phyloP scores from a whole-genome alignment of 64 coral and sea anemone species.

The Pocillopora verrucosa region DNA sequence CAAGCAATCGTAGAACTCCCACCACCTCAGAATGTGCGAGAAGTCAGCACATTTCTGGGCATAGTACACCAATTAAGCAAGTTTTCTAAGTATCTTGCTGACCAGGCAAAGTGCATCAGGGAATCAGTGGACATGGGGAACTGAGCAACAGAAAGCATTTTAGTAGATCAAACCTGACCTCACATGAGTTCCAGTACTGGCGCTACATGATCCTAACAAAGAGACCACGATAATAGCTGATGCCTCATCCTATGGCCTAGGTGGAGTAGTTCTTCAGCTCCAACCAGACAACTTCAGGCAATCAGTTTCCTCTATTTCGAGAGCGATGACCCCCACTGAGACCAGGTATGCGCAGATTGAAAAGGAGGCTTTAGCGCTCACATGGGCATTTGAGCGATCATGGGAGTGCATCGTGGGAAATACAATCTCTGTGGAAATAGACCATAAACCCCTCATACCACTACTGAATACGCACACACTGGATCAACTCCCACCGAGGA shows the following conservation, averaged over 20 bases:
- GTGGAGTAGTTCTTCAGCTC: background rate
- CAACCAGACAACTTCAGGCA: background rate
- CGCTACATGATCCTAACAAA: background rate
- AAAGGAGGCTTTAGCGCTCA: slow-evolving; percentile 6
- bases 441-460: background rate
- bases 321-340: slow-evolving; percentile 13
- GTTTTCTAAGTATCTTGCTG: background rate
- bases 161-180: slow-evolving; percentile 1
- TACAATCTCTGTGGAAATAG: background rate
- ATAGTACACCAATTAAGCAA: background rate
- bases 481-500: slow-evolving; percentile 13
- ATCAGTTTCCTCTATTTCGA: background rate
- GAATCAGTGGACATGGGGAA: too few relatives aligned
- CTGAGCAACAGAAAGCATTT: too few relatives aligned
- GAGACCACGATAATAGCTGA: background rate
- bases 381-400: background rate
- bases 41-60: background rate
- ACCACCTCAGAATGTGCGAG: background rate
- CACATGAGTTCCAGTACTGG: slow-evolving; percentile 12
- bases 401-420: slow-evolving; percentile 1
- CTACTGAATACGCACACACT: background rate
- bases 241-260: slow-evolving; percentile 1
- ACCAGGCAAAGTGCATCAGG: slow-evolving; percentile 20
- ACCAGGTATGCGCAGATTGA: background rate
- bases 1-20: slow-evolving; percentile 18